phyloP scores from a whole-genome alignment of 1,140 invertebrate genomes.

The Luehdorfia chinensis region DNA sequence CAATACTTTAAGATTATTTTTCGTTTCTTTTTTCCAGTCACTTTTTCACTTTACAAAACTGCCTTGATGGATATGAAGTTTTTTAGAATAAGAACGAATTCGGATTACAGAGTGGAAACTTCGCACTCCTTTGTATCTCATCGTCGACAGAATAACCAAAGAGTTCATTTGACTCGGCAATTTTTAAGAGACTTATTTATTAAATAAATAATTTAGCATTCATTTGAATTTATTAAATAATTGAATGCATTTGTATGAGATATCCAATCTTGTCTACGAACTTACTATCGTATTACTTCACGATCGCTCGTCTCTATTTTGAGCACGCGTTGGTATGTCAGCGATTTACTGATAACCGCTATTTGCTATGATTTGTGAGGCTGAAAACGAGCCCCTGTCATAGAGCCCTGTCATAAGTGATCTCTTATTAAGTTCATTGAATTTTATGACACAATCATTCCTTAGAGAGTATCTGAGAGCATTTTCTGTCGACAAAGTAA shows the following conservation, averaged over 20 bases:
- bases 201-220: no score
- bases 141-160: slow-evolving; percentile 5
- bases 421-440: slow-evolving; percentile 6
- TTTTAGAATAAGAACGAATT: no score
- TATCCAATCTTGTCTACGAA: no score
- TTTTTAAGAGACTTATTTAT: slow-evolving; percentile 5
- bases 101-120: no score
- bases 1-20: no score
- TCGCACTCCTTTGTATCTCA: no score
- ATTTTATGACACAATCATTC: slow-evolving; percentile 2
- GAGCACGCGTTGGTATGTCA: slow-evolving; percentile 23
- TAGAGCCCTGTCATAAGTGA: slow-evolving; percentile 8
- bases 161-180: slow-evolving; percentile 8
- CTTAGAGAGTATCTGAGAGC: no score
- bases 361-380: slow-evolving; percentile 13
- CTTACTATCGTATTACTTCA: no score
- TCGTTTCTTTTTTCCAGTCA: no score
- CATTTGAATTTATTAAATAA: not conserved
- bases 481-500: no score
- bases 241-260: not conserved
- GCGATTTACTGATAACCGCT: slow-evolving; percentile 25
- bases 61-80: no score
- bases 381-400: slow-evolving; percentile 5
- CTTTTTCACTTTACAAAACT: no score
- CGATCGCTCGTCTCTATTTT: slow-evolving; percentile 5